Percentiles rank a stretch among this genome's conserved stretches.
Conservation (phyloP, 2,113 vertebrate genomes). For the Gymnobelideus leadbeateri region DNA sequence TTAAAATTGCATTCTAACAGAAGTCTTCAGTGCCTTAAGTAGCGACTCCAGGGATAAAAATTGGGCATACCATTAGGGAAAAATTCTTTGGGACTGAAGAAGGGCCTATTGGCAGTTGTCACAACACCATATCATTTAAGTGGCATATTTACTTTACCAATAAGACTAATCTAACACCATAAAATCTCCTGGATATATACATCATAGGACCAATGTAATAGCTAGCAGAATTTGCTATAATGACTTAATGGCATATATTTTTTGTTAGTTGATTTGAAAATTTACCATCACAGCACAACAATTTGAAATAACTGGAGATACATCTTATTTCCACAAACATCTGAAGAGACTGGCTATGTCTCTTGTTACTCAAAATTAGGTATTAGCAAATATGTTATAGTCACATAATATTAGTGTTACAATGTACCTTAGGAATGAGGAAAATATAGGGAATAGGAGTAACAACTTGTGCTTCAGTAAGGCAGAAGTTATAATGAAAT, state of each 20-base stretch:
- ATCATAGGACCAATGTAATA: not conserved
- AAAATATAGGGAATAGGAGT: accelerated
- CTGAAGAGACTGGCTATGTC: no score
- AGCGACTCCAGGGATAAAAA: not conserved
- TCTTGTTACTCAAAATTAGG: not conserved
- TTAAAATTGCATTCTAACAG: not conserved
- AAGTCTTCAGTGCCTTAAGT: not conserved
- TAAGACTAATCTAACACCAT: not conserved
- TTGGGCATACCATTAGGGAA: not conserved
- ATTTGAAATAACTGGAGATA: not conserved
- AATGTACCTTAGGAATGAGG: not conserved
- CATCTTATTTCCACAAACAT: not conserved
- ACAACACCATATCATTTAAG: not conserved
- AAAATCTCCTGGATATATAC: not conserved
- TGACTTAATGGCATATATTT: not conserved
- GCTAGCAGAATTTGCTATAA: not conserved
- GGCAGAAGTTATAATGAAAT: not conserved
- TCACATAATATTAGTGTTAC: not conserved
- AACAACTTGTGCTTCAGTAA: not conserved
- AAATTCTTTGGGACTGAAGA: not conserved
- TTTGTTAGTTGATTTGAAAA: not conserved
- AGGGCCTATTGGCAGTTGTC: not conserved
- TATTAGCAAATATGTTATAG: not conserved
- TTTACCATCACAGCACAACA: not conserved
- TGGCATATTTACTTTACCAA: not conserved